Base-by-base conservation (phyloP, 2,888 invertebrate genomes). In the Cantharis lateralis region DNA sequence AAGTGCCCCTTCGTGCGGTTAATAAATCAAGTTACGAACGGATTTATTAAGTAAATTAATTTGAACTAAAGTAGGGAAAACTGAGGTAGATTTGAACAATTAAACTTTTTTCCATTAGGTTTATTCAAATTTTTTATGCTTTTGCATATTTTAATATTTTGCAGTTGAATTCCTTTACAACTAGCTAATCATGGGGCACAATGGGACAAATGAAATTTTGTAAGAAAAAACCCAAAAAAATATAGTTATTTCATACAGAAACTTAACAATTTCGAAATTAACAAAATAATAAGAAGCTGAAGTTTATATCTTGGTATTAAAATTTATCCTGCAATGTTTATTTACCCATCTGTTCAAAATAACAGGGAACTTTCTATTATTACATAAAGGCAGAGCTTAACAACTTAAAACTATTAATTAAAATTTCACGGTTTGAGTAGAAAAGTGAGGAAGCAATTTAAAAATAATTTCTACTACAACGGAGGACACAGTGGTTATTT, bases 381-480 rank as follows among this genome's bases (percentile, higher is more conserved):
- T 66, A 24, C 63, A 63, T 20, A 18, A 28, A 66, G 13, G 18
- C 16, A 24, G 64, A 24, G 13, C 13, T 20, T 20, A 24, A n/a
- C 24, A 24, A 24, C 24, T 24, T 24, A 24, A 24, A 66, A 66
- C n/a, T 7, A 15, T 66, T 66, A 66, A 66, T 66, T 66, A 66
- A 20, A 66, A 15, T 66, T 66, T 66, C 64, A 66, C 24, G 64
- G 64, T 24, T 66, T 66, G 64, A 66, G 24, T 24, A 24, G 13
- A n/a, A 66, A 15, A 66, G 24, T 24, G 18, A 66, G 64, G 64
- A 66, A 66, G 64, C 24, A 66, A 66, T 66, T 66, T 66, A 66
- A 66, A 66, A 66, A 66, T 66, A 66, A 66, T 66, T 24, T 66
- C 64, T 66, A 18, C 18, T 66, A 66, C 18, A 66, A 48, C 64